phyloP scores from a whole-genome alignment of 1,140 invertebrate genomes.

The Cepaea nemoralis region DNA sequence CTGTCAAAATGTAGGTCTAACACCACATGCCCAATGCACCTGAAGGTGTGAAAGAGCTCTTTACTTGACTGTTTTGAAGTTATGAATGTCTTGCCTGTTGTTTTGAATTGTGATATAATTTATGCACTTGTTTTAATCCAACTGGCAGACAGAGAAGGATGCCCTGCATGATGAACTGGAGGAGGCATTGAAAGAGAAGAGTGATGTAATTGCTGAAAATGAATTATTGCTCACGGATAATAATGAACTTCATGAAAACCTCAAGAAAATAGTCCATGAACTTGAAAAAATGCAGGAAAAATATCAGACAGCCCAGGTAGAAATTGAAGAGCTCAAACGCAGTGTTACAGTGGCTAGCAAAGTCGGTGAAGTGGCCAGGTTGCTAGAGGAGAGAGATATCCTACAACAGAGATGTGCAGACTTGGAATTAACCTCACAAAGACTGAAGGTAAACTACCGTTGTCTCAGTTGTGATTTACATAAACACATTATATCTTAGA shows the following conservation, averaged over 20 bases:
- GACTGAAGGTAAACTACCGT: slow-evolving; percentile 45
- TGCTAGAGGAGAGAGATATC: slow-evolving; percentile 61
- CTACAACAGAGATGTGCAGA: slow-evolving; percentile 51
- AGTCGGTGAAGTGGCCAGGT: slow-evolving; percentile 58
- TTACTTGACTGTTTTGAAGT: too few species aligned
- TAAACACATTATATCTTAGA: too few species aligned
- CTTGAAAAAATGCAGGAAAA: slow-evolving; percentile 63
- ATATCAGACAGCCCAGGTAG: slow-evolving; percentile 49
- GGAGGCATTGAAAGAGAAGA: slow-evolving; percentile 37
- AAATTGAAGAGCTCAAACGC: slow-evolving; percentile 60
- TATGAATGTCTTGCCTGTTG: too few species aligned
- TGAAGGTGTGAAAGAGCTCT: too few species aligned
- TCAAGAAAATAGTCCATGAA: slow-evolving; percentile 63
- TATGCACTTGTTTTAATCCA: not conserved
- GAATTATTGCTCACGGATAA: slow-evolving; percentile 62
- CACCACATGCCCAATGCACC: too few species aligned
- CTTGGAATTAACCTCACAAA: slow-evolving; percentile 44
- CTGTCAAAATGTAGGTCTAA: too few species aligned
- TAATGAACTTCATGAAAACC: slow-evolving; percentile 63
- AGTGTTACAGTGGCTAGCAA: slow-evolving; percentile 55
- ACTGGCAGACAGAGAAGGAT: slow-evolving; percentile 42
- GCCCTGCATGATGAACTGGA: slow-evolving; percentile 43
- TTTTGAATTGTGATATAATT: not conserved
- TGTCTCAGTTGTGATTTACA: too few species aligned
- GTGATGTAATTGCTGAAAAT: slow-evolving; percentile 58